Base-by-base conservation (phyloP, 2,113 vertebrate species). In the Struthio camelus region DNA sequence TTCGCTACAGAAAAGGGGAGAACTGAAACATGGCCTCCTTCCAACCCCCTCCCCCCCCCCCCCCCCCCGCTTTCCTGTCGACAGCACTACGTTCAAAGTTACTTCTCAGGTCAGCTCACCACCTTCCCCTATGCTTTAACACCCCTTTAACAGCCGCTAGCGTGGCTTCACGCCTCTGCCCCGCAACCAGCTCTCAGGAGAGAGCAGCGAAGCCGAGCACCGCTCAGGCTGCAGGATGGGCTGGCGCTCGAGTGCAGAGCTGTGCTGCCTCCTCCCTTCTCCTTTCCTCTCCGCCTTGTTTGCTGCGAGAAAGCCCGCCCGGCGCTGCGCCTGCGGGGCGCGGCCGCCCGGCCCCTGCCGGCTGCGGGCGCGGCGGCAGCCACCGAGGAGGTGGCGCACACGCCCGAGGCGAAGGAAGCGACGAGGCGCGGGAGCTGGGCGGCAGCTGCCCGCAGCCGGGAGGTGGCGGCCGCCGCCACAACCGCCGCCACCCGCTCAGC, bases 1-100 rank as follows among this genome's bases (percentile, higher is more conserved):
- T 20, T 56, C 28, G 36, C 48, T 5, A 2, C 28, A 5, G 23
- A 6, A 8, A 0, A 3, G 3, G 16, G 10, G 2, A 18, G 16
- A 27, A 9, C 3, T 0, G 2, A 38, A 10, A 14, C 6, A 6
- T 18, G 0, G 0, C 0, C 1, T 1, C 71, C n/a, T 14, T 9
- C 27, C 14, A 5, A 5, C 1, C 11, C 15, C 71, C n/a, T 24
- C 16, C 65, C 20, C 15, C 71, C n/a, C 28, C 16, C 65, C 20
- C n/a, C 15, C 71, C n/a, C 28, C 16, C 65, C 20, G 14, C 12
- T 23, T 7, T 24, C n/a, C n/a, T 10, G 6, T 38, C 11, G 2
- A 5, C 59, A n/a, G 38, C 16, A 3, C 0, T 2, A 42, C 5
- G 10, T 1, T 54, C 11, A 17, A 34, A 10, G 12, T 24, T 80